Conservation (phyloP, 2,113 vertebrate genomes). For the Illadopsis cleaveri region DNA sequence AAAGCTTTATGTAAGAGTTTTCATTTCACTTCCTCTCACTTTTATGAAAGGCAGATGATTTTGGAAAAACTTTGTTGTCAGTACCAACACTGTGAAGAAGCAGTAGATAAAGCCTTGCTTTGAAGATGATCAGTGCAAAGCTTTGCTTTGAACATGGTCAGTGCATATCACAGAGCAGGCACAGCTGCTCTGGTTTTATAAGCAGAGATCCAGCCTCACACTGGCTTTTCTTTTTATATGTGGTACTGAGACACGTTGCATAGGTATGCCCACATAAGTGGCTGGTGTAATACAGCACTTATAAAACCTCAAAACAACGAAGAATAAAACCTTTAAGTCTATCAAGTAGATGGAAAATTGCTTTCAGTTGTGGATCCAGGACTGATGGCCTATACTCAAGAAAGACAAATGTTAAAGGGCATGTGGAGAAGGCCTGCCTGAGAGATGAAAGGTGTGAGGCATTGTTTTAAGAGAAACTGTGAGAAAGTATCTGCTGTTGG, state of each 20-base stretch:
- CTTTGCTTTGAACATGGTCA: neutral
- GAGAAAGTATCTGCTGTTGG: neutral
- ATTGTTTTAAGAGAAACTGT: neutral
- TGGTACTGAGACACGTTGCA: neutral
- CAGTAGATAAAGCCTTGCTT: neutral
- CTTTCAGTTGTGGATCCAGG: neutral
- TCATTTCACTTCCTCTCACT: neutral
- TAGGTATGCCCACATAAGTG: neutral
- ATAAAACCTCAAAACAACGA: neutral
- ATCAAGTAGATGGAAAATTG: neutral
- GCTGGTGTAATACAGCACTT: neutral
- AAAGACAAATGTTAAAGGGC: neutral
- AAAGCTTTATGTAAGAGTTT: neutral
- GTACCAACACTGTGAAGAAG: neutral
- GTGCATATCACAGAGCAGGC: neutral
- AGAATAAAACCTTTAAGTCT: neutral
- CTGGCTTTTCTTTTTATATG: neutral
- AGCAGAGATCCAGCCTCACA: neutral
- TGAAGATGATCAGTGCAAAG: neutral
- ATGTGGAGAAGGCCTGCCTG: neutral
- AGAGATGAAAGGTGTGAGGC: neutral
- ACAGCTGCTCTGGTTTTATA: neutral
- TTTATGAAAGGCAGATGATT: neutral
- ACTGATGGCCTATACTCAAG: neutral
- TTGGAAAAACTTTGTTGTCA: neutral